Conservation (phyloP, 2,113 vertebrate genomes). For the Sarotherodon lohbergeri region DNA sequence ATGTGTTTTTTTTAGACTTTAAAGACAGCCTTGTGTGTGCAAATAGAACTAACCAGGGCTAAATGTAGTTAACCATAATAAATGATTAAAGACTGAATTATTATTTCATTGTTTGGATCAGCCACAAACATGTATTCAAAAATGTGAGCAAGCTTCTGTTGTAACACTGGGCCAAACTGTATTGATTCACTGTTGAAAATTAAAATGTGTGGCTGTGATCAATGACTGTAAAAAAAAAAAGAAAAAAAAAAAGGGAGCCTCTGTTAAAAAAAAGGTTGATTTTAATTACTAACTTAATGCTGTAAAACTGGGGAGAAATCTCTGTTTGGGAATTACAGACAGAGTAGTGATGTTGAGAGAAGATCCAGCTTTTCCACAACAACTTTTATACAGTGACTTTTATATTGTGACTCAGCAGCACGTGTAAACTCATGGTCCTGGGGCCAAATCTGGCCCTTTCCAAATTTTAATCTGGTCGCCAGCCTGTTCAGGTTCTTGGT, state of each 20-base stretch:
- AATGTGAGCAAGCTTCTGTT: background rate
- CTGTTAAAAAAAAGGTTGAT: background rate
- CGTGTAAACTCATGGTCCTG: background rate
- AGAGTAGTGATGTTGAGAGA: background rate
- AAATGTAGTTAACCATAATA: background rate
- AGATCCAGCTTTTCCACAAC: background rate
- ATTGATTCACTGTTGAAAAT: background rate
- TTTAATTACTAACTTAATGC: background rate
- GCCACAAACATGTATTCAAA: background rate
- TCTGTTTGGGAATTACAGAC: background rate
- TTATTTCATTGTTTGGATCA: background rate
- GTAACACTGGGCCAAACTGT: background rate
- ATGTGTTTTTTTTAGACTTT: background rate
- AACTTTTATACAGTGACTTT: background rate
- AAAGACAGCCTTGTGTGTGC: background rate
- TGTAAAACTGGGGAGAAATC: background rate
- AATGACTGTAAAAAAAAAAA: background rate
- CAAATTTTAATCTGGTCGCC: background rate
- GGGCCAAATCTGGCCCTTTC: background rate
- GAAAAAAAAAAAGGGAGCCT: background rate
- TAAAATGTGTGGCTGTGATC: background rate
- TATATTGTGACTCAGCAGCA: background rate
- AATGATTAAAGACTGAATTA: background rate
- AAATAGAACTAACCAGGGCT: background rate
- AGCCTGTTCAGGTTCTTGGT: background rate